Evolutionary conservation across 2,888 invertebrate genomes (phyloP), one percentile per base, ranked within the genome.

Genomic region (Hybos culiciformis): DNA sequence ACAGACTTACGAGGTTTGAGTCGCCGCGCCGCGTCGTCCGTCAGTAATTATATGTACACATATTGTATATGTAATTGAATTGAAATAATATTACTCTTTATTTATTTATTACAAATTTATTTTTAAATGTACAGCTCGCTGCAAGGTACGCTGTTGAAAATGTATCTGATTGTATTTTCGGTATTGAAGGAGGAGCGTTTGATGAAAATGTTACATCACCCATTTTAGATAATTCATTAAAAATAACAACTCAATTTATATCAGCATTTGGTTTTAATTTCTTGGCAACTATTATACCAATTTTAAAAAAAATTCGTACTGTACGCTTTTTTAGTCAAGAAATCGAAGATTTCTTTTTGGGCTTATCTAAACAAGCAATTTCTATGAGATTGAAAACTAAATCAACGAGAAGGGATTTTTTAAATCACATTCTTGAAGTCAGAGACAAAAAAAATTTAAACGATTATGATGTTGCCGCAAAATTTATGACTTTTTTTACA

Each of bases 341-440:
- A 1, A 90, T 91, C 55, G 90, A 60, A 21, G 7, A 31, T 0
- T 63, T 58, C 37, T 64, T 63, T 20, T 33, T 48, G 1, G 45
- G 51, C 4, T 44, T 63, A 1, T 54, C 61, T 57, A 44, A 50
- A n/a, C 51, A 45, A 15, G 58, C 62, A 0, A 45, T 62, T 6
- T 48, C 58, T 19, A 41, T 57, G 1, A 53, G 65, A 0, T 50
- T 53, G 3, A 20, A 41, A 1, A 42, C 50, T 19, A 54, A 43
- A 2, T 44, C 56, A 26, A 53, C 59, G 11, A 59, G 65, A 4
- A 44, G 47, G 2, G 66, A 66, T 45, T 63, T 61, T 39, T 46
- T 66, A 2, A 59, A 61, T 34, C 61, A 60, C n/a, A 53, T 66
- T 0, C 34, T 65, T 1, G 54, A 61, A 29, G 21, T 66, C 34